These are phyloP conservation scores for Eulemur mongoz DNA, from an alignment of 2,797 vertebrate genomes.

Conservation along the genomic window DNA sequence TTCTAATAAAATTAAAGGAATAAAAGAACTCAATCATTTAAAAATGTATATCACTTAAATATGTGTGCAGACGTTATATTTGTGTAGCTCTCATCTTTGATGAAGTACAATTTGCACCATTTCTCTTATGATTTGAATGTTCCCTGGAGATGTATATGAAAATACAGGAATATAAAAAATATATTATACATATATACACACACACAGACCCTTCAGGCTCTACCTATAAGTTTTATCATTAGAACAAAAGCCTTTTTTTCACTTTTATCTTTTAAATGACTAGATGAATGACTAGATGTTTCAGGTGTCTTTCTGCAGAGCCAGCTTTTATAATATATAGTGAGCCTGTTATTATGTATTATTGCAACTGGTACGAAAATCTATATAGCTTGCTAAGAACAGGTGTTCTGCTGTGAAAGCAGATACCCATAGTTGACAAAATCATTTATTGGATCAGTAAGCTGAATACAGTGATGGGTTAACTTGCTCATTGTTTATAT, in stretches of 20 bases:
- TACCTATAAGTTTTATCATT: background rate
- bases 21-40: background rate
- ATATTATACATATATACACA: background rate
- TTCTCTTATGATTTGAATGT: background rate
- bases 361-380: background rate
- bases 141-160: background rate
- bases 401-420: constrained; percentile 44
- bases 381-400: background rate
- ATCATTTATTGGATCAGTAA: constrained; percentile 37
- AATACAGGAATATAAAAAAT: background rate
- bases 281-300: background rate
- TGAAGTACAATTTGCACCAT: background rate
- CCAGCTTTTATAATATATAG: background rate
- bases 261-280: constrained; percentile 19
- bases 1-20: background rate
- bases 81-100: background rate
- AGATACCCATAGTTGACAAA: background rate
- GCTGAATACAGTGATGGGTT: background rate
- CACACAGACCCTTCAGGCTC: background rate
- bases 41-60: background rate
- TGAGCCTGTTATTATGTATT: background rate
- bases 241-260: background rate
- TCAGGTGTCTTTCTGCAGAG: constrained; percentile 14
- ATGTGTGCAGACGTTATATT: background rate
- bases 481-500: background rate